These are phyloP conservation scores for Paguma larvata DNA, from an alignment of 2,797 vertebrate species.

Conservation along the genomic window DNA sequence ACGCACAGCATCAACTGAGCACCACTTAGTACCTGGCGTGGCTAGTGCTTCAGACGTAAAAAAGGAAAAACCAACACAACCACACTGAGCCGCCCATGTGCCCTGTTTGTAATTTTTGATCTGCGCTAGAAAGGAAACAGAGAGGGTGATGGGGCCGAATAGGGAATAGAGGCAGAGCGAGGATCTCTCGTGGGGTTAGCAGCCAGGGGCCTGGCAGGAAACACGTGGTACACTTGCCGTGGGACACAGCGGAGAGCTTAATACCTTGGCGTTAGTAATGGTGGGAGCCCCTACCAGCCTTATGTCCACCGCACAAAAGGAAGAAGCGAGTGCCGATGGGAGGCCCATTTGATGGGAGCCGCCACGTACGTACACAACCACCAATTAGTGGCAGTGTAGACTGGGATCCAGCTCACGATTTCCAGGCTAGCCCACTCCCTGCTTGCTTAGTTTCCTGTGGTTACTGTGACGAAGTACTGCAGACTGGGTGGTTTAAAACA, in stretches of 20 bases:
- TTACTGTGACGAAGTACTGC: not conserved
- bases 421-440: not conserved
- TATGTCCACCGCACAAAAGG: not conserved
- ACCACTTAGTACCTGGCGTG: not conserved
- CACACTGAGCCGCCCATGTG: too few species aligned
- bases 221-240: not conserved
- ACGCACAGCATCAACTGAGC: not conserved
- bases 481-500: not conserved
- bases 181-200: not conserved
- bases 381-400: not conserved
- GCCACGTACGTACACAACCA: accelerated
- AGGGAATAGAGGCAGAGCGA: not conserved
- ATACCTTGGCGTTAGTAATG: not conserved
- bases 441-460: not conserved
- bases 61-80: not conserved
- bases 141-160: not conserved
- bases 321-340: not conserved
- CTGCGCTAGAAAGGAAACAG: not conserved
- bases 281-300: not conserved
- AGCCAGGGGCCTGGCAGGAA: not conserved
- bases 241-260: not conserved
- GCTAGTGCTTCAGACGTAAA: not conserved
- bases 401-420: not conserved
- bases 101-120: not conserved
- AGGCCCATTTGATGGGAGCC: not conserved